Base-by-base conservation (phyloP, 2,113 vertebrate species). In the Syngnathoides biaculeatus region DNA sequence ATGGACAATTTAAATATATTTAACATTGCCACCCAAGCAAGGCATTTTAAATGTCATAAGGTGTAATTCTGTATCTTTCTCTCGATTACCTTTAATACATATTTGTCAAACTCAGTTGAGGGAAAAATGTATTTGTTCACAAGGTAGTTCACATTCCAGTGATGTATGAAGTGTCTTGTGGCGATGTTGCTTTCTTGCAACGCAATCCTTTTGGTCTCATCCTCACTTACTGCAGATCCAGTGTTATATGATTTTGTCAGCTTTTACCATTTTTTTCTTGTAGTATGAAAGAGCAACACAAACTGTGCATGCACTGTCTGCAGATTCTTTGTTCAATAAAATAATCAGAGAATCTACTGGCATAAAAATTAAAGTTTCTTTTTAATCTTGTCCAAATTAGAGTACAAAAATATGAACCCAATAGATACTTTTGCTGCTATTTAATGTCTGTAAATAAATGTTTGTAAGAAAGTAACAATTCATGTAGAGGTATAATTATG, bases 1-100 rank as follows among this genome's bases (percentile, higher is more conserved):
- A 81, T 76, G 67, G 68, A 61, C 67, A 80, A 83, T 88, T 71
- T 80, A 53, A 89, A 88, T 84, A 78, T 47, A 71, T 84, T 77
- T 86, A 82, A 84, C 82, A 79, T 66, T 15, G 50, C 74, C 61
- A 56, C 76, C 63, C 67, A 58, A 75, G 50, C 66, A 66, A 65
- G 19, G 73, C 66, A 69, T 30, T 26, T 76, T 60, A 72, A 82
- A 85, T 73, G 64, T 74, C 72, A 79, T 84, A 74, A 74, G 30
- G 55, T 70, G 65, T 58, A n/a, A 74, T n/a, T 39, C 39, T 0
- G 14, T 39, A 0, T 47, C 14, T 60, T 66, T 74, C 43, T 70
- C 40, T 62, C 72, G 63, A 68, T 63, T 78, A 47, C 65, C 64
- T 77, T 83, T 76, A 79, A 84, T 75, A 55, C 64, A 30, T 66